phyloP scores from a whole-genome alignment of 2,888 invertebrate species.

The Deroplatys truncata region DNA sequence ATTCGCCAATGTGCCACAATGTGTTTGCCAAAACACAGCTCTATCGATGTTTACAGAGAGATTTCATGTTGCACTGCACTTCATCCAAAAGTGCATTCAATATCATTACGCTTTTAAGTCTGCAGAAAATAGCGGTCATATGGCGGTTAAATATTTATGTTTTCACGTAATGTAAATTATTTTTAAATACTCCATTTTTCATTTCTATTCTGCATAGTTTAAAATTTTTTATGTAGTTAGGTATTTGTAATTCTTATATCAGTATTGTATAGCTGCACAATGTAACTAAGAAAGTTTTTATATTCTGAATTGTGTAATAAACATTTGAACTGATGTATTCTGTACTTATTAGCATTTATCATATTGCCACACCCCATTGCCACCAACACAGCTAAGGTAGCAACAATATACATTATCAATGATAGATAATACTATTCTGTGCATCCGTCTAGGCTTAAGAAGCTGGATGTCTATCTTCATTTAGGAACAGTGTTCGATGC shows the following conservation, averaged over 20 bases:
- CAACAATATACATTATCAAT: too few species aligned
- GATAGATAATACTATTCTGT: too few species aligned
- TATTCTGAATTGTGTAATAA: too few species aligned
- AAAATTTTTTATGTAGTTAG: background rate
- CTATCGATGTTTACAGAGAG: background rate
- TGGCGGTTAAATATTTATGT: background rate
- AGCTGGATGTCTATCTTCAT: too few species aligned
- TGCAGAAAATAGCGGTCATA: background rate
- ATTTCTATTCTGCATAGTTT: background rate
- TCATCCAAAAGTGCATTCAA: background rate
- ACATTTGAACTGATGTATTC: too few species aligned
- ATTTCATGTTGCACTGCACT: background rate
- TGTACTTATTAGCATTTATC: too few species aligned
- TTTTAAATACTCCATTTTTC: background rate
- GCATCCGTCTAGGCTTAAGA: too few species aligned
- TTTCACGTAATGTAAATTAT: background rate
- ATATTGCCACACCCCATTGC: too few species aligned
- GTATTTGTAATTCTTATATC: background rate
- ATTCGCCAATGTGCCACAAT: background rate
- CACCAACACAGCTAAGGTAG: too few species aligned
- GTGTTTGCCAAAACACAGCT: background rate
- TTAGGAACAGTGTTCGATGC: too few species aligned
- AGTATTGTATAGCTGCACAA: background rate
- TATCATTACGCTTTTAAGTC: background rate
- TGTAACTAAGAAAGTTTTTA: too few species aligned